Evolutionary conservation across 2,888 invertebrate genomes (phyloP).

Genomic region (Cephalotes varians): DNA sequence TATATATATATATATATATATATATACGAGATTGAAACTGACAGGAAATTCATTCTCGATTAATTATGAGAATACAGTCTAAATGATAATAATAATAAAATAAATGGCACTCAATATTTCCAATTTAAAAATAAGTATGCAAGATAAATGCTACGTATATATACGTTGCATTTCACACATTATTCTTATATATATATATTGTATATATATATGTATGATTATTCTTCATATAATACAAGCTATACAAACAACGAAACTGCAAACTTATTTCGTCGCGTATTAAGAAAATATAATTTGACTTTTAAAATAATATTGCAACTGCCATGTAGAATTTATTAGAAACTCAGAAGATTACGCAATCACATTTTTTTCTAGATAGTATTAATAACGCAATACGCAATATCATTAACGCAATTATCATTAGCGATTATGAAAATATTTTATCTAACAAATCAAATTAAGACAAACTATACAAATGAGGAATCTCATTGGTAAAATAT

Average conservation of each 20-base stretch:
- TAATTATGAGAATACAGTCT: neutral
- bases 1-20: too few relatives aligned
- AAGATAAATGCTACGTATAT: neutral
- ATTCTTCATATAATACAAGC: neutral
- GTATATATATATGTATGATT: neutral
- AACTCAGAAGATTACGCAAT: conserved; percentile 8
- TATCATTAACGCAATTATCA: conserved; percentile 8
- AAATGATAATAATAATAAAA: conserved; percentile 1
- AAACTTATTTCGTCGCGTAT: conserved; percentile 4
- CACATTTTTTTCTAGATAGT: neutral
- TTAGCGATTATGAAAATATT: conserved; percentile 1
- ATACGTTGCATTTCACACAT: neutral
- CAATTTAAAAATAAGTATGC: neutral
- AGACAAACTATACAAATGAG: conserved; percentile 13
- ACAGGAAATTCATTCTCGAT: conserved; percentile 18
- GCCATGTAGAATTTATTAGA: neutral
- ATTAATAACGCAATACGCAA: neutral
- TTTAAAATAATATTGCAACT: conserved; percentile 32
- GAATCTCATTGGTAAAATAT: neutral
- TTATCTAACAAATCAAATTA: conserved; percentile 1
- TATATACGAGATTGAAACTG: conserved; percentile 46
- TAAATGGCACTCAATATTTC: neutral
- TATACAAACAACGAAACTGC: conserved; percentile 52
- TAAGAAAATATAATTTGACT: conserved; percentile 18
- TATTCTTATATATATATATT: neutral